Base-by-base conservation (phyloP, 2,797 vertebrate genomes). In the Ctenopoma kingsleyae region DNA sequence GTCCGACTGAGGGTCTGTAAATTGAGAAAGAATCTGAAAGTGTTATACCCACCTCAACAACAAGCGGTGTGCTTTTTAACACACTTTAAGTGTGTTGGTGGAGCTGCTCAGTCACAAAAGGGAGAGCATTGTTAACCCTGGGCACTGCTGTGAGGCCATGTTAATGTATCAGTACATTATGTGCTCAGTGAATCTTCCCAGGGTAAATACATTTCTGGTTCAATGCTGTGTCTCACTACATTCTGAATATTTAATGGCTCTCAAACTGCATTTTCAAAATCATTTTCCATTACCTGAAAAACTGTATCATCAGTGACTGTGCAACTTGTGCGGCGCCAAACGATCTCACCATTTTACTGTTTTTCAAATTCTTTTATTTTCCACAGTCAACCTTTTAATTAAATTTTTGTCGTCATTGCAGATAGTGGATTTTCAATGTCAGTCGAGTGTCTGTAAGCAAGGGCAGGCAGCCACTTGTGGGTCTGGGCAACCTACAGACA, bases 371-470 rank as follows among this genome's bases (percentile, higher is more conserved):
- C 32, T 56, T 63, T 10, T 32, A 32, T 73, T 73, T 74, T 70
- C 66, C 60, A 53, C 15, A 17, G 52, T 47, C 60, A 75, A 46
- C 58, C 48, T 53, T 83, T 81, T 80, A 83, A 90, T 90, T 81
- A 66, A 60, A 87, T 83, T 63, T 69, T 56, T 60, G 67, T 67
- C 49, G n/a, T 71, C 76, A 69, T 30, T 58, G 69, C 63, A 67
- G 88, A 78, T 80, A 52, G 78, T 32, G 41, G 53, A 23, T 83
- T 88, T 83, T 90, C 88, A 86, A 88, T 92, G 91, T 88, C 88
- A 90, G 75, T 76, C 8, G 53, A 78, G 69, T 51, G 69, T 47
- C 74, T 86, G 65, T 76, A 84, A 77, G 74, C 80, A 88, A 89
- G 78, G 84, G 79, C 83, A 78, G 47, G 67, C 68, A 56, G 81